Percentiles rank a stretch among this genome's conserved stretches.
phyloP scores from a whole-genome alignment of 2,113 vertebrate species.

The Pangasianodon gigas region DNA sequence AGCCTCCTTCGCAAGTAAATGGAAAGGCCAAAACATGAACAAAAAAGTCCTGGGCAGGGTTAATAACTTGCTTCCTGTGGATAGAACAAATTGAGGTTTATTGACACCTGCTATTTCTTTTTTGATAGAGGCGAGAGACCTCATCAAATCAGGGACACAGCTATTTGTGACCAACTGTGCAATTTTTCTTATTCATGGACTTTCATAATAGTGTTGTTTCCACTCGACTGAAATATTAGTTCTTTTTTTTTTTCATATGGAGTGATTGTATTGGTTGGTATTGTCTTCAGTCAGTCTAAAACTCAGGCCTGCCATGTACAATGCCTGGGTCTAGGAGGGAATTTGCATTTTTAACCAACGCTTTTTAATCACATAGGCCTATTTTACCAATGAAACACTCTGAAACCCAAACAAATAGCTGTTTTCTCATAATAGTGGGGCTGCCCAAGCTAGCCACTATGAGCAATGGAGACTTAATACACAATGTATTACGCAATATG shows the following conservation, averaged over 20 bases:
- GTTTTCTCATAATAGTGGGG: not conserved
- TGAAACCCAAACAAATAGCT: not conserved
- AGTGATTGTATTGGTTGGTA: not conserved
- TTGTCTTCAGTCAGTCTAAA: not conserved
- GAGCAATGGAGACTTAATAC: not conserved
- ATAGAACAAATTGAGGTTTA: conserved; percentile 69
- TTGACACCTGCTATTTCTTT: conserved; percentile 69
- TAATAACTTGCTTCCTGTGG: conserved; percentile 71
- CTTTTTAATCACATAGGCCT: not conserved
- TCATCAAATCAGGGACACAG: conserved; percentile 61
- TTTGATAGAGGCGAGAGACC: conserved; percentile 63
- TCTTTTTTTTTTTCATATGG: conserved; percentile 34
- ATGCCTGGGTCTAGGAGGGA: not conserved
- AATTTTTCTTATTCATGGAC: conserved; percentile 32
- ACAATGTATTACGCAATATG: not conserved
- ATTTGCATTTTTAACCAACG: not conserved
- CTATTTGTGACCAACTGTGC: conserved; percentile 43
- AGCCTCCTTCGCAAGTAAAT: conserved; percentile 43
- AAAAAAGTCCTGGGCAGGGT: conserved; percentile 55
- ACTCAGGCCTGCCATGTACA: not conserved
- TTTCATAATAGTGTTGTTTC: conserved; percentile 9
- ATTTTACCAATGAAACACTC: not conserved
- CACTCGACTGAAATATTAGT: not conserved
- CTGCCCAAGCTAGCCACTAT: not conserved
- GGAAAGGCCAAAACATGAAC: conserved; percentile 46